Evolutionary conservation across 2,888 invertebrate species (phyloP).

Genomic region (Odontocerum albicorne): DNA sequence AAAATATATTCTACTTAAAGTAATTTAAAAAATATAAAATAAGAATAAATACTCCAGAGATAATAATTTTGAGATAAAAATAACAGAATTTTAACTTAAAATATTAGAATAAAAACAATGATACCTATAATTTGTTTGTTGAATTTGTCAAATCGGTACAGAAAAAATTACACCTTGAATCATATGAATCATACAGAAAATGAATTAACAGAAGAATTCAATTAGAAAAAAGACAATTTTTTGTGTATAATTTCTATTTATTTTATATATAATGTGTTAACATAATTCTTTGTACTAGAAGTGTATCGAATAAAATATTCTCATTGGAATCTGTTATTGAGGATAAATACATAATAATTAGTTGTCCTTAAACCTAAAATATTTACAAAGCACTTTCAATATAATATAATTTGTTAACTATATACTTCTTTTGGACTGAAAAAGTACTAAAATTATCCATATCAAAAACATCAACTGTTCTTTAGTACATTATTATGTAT

Average conservation of each 20-base stretch:
- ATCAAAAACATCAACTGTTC: constrained; percentile 8
- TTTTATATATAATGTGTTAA: constrained; percentile 19
- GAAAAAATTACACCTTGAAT: no score
- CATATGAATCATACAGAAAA: no score
- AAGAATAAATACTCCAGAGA: no score
- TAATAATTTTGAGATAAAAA: no score
- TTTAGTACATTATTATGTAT: constrained; percentile 3
- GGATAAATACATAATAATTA: constrained; percentile 24
- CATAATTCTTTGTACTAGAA: constrained; percentile 32
- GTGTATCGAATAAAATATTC: constrained; percentile 30
- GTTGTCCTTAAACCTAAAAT: constrained; percentile 23
- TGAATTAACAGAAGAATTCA: constrained; percentile 21
- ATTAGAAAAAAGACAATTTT: constrained; percentile 33
- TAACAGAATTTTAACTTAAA: no score
- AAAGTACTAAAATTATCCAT: background rate
- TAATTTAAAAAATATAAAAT: no score
- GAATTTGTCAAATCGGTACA: no score
- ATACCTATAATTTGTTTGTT: no score
- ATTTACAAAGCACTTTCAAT: constrained; percentile 33
- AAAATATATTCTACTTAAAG: no score
- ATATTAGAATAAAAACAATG: no score
- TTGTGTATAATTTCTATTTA: constrained; percentile 18
- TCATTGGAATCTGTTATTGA: constrained; percentile 22
- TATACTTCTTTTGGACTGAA: constrained; percentile 18
- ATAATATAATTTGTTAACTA: constrained; percentile 8